Percentiles rank a stretch among this genome's conserved stretches.
Conservation (phyloP, 2,113 vertebrate genomes). For the Phylloscopus trochilus region DNA sequence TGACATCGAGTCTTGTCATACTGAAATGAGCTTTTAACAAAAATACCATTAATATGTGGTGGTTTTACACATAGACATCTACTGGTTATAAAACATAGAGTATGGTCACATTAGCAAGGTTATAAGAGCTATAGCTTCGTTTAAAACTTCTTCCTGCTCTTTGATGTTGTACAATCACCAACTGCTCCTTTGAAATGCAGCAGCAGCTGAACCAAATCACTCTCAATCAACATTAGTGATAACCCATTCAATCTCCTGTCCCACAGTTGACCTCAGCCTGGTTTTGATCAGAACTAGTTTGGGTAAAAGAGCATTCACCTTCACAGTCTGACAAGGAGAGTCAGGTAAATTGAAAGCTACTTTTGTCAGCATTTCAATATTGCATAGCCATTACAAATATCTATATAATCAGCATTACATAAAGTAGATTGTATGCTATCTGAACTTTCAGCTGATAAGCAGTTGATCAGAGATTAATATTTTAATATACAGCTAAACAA, state of each 20-base stretch:
- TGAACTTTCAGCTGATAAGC: neutral
- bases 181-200: constrained; percentile 26
- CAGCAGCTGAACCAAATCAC: constrained; percentile 52
- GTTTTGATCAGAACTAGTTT: constrained; percentile 52
- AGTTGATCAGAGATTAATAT: constrained; percentile 4
- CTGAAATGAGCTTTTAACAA: neutral
- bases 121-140: neutral
- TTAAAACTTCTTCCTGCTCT: neutral
- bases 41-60: neutral
- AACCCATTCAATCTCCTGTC: constrained; percentile 51
- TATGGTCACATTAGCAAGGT: neutral
- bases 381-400: neutral
- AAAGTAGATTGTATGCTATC: neutral
- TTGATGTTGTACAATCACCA: constrained; percentile 33
- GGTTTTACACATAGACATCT: neutral
- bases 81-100: neutral
- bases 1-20: neutral
- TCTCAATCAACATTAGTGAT: neutral
- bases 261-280: constrained; percentile 37
- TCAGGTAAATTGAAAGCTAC: constrained; percentile 35
- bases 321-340: constrained; percentile 42
- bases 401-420: constrained; percentile 1
- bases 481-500: neutral
- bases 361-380: constrained; percentile 14
- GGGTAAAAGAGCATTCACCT: constrained; percentile 36